Evolutionary conservation across 2,113 vertebrate species (phyloP).

Genomic region (Numida meleagris): DNA sequence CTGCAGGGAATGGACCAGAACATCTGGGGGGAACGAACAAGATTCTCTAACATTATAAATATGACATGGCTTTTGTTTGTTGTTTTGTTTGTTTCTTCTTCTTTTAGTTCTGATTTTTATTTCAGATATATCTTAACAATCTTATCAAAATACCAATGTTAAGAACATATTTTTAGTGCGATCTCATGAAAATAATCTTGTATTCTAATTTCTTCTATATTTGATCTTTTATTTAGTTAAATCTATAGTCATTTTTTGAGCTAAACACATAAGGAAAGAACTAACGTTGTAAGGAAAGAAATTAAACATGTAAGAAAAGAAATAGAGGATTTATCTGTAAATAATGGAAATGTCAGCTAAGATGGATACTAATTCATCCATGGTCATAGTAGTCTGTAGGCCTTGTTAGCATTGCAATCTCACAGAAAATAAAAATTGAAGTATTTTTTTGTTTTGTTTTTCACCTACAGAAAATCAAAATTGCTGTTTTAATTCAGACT

Average conservation of each 20-base stretch:
- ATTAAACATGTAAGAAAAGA: not conserved
- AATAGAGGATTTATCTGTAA: not conserved
- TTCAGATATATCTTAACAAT: not conserved
- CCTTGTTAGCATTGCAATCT: not conserved
- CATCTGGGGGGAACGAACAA: not conserved
- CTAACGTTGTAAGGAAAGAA: not conserved
- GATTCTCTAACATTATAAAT: not conserved
- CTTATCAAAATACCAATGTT: not conserved
- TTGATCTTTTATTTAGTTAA: not conserved
- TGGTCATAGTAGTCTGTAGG: not conserved
- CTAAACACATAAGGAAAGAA: not conserved
- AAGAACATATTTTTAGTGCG: not conserved
- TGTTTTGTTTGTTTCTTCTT: not conserved
- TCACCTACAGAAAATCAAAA: not conserved
- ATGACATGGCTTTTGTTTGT: not conserved
- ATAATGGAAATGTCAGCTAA: not conserved
- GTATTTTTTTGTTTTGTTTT: not conserved
- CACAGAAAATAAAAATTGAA: not conserved
- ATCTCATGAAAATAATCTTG: not conserved
- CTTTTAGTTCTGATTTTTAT: not conserved
- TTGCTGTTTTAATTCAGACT: not conserved
- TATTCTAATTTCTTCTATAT: not conserved
- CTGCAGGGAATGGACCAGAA: not conserved
- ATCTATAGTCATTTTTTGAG: not conserved
- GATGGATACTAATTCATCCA: not conserved